Evolutionary conservation across 2,888 invertebrate genomes (phyloP), one percentile per base, ranked within the genome.

Genomic region (Ceraclea dissimilis): DNA sequence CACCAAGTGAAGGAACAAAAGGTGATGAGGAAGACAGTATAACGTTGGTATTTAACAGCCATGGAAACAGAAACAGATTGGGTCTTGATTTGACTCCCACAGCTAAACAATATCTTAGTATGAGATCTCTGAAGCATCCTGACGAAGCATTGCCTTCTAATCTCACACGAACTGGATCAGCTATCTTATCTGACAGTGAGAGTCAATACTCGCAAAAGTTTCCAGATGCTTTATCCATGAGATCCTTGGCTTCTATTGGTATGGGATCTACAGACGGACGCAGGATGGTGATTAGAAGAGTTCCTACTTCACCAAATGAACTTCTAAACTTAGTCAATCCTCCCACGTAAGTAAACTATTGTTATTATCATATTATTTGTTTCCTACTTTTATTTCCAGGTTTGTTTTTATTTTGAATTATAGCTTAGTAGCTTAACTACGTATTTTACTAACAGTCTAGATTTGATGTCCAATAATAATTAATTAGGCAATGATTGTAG

Each of bases 261-360:
- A 86, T 92, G 83, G 92, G 92, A 31, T 91, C 90, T 61, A 91
- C 91, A 44, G 91, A 92, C 73, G 92, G 92, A 49, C 82, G 86
- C 65, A 88, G 88, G 75, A 82, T 92, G 80, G 89, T 90, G 65
- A 88, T 91, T 65, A 78, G 87, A 66, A 80, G 88, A 67, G 89
- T 91, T 64, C 91, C 91, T 56, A 89, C 88, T 52, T 89, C 91
- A 64, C 90, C 91, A 57, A 85, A 86, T 64, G 91, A 91, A 75
- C 79, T 92, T 64, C 86, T 91, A 70, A 90, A 87, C 76, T 84
- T 91, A 74, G 88, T 89, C 63, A 86, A 87, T 76, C 88, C 90
- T 69, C 85, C 87, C 68, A 86, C 86, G 83, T 89, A 79, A 83
- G 88, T 86, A 74, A 69, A 65, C 66, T 64, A 60, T 49, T n/a